phyloP scores from a whole-genome alignment of 1,140 invertebrate genomes.

The Camponotus floridanus region DNA sequence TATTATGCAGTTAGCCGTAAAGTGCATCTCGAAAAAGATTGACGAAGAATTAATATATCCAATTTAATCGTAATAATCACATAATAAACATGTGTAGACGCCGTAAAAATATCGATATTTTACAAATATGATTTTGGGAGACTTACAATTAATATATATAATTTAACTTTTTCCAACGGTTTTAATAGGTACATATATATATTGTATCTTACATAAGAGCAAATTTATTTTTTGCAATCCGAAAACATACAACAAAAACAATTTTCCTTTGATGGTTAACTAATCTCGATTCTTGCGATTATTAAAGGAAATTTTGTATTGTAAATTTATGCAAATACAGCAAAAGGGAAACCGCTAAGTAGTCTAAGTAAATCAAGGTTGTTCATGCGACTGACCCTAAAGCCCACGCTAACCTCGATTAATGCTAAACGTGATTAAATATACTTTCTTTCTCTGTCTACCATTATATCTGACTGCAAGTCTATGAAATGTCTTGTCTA shows the following conservation, averaged over 20 bases:
- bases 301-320: neutral
- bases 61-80: conserved; percentile 3
- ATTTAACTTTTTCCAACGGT: neutral
- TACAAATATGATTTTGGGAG: neutral
- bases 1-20: neutral
- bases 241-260: neutral
- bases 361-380: conserved; percentile 25
- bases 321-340: neutral
- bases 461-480: neutral
- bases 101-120: neutral
- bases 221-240: neutral
- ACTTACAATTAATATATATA: neutral
- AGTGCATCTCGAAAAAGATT: neutral
- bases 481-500: neutral
- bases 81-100: neutral
- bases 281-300: neutral
- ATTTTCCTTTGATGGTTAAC: conserved; percentile 3
- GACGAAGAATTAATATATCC: neutral
- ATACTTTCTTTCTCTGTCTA: conserved; percentile 1
- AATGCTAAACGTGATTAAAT: conserved; percentile 19
- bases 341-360: conserved; percentile 18
- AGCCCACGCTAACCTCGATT: conserved; percentile 1
- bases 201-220: conserved; percentile 29
- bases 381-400: neutral
- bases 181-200: neutral